Evolutionary conservation across 1,140 invertebrate species (phyloP).

Genomic region (Centruroides sculpturatus): DNA sequence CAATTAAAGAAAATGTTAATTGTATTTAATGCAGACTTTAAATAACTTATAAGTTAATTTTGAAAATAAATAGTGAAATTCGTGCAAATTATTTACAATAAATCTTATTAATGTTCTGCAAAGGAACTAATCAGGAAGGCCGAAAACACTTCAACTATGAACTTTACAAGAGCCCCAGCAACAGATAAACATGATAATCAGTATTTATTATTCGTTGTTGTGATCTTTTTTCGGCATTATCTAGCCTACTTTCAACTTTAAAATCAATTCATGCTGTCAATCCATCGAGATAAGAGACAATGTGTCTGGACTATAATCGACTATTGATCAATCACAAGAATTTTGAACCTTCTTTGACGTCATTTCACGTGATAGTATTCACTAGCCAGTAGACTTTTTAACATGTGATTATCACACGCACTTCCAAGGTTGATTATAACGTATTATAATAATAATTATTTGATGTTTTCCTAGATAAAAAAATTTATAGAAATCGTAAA

Average conservation of each 20-base stretch:
- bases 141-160: not conserved
- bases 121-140: too few species aligned
- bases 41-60: too few species aligned
- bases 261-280: not conserved
- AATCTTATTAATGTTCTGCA: too few species aligned
- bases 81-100: too few species aligned
- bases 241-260: not conserved
- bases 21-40: too few species aligned
- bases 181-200: not conserved
- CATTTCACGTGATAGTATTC: not conserved
- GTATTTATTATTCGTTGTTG: not conserved
- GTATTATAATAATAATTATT: not conserved
- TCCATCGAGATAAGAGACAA: not conserved
- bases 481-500: too few species aligned
- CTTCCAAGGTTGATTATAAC: too few species aligned
- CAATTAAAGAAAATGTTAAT: too few species aligned
- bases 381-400: too few species aligned
- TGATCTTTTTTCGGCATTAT: not conserved
- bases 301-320: not conserved
- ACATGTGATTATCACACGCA: too few species aligned
- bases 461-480: not conserved
- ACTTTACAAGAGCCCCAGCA: not conserved
- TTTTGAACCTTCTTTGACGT: not conserved
- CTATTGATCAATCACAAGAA: not conserved
- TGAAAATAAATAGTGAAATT: too few species aligned